These are phyloP conservation scores for Caenorhabditis sp. DNA, from an alignment of 2,888 invertebrate genomes.

Conservation along the genomic window DNA sequence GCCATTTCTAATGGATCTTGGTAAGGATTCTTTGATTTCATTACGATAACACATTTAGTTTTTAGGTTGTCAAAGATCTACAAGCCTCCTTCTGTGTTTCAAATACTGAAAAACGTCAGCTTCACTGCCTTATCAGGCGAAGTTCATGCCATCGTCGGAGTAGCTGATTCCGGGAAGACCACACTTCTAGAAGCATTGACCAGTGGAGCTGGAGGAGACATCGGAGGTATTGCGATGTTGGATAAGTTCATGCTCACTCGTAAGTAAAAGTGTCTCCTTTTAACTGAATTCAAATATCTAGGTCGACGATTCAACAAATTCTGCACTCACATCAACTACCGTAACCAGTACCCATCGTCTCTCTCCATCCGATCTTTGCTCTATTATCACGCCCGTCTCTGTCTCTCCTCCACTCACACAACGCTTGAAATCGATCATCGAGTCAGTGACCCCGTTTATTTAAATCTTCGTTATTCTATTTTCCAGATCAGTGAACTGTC, in stretches of 20 bases:
- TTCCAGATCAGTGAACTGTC: slow-evolving; percentile 88
- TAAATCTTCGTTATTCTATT: slow-evolving; percentile 15
- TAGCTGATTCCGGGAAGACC: slow-evolving; percentile 95
- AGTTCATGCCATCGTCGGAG: slow-evolving; percentile 93
- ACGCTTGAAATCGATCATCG: slow-evolving; percentile 67
- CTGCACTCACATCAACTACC: slow-evolving; percentile 73
- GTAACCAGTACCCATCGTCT: slow-evolving; percentile 60
- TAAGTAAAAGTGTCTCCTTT: slow-evolving; percentile 85
- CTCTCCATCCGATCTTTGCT: slow-evolving; percentile 70
- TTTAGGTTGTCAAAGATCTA: slow-evolving; percentile 76
- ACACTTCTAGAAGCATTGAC: slow-evolving; percentile 93
- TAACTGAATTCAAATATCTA: slow-evolving; percentile 28
- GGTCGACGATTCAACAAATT: slow-evolving; percentile 75
- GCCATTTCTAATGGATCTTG: slow-evolving; percentile 59
- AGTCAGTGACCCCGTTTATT: slow-evolving; percentile 48
- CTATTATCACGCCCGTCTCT: slow-evolving; percentile 72
- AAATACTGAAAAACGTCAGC: slow-evolving; percentile 93
- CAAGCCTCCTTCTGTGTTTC: slow-evolving; percentile 80
- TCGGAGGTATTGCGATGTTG: slow-evolving; percentile 92
- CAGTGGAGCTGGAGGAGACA: slow-evolving; percentile 88
- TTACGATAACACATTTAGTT: neutral
- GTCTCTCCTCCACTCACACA: slow-evolving; percentile 63
- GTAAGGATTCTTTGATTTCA: slow-evolving; percentile 23
- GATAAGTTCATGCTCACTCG: slow-evolving; percentile 91
- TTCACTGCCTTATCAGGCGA: slow-evolving; percentile 94